phyloP scores from a whole-genome alignment of 2,888 invertebrate genomes.

The Eilema griseolum region DNA sequence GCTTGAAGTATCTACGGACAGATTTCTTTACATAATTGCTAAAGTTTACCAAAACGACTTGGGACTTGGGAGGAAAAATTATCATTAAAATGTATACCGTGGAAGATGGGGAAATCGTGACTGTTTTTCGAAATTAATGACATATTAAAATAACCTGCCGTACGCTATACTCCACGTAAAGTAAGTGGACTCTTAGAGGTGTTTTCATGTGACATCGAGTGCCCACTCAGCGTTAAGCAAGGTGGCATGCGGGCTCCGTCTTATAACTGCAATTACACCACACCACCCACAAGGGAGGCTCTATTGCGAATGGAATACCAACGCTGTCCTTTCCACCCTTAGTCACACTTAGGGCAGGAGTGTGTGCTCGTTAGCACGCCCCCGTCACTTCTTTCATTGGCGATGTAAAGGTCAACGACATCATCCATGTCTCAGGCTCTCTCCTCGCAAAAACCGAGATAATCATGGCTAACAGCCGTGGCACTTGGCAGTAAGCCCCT shows the following conservation, averaged over 20 bases:
- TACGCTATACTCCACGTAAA: not conserved
- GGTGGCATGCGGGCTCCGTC: constrained; percentile 4
- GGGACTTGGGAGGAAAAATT: not conserved
- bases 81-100: not conserved
- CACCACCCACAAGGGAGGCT: not conserved
- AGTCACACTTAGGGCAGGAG: not conserved
- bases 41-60: too few relatives aligned
- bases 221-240: constrained; percentile 1
- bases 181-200: not conserved
- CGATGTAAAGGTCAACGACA: constrained; percentile 4
- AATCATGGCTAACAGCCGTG: not conserved
- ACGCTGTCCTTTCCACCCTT: not conserved
- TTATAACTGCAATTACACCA: not conserved
- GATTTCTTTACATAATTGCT: not conserved
- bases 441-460: not conserved
- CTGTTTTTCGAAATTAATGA: not conserved
- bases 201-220: not conserved
- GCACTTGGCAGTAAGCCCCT: not conserved
- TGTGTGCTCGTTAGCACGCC: constrained; percentile 4
- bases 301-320: not conserved
- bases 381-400: constrained; percentile 4
- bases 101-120: not conserved
- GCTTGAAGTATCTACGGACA: not conserved
- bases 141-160: not conserved
- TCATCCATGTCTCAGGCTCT: not conserved